Percentiles rank a stretch among this genome's conserved stretches.
Conservation (phyloP, 2,113 vertebrate species). For the western clawed frog (Xenopus tropicalis) region DNA sequence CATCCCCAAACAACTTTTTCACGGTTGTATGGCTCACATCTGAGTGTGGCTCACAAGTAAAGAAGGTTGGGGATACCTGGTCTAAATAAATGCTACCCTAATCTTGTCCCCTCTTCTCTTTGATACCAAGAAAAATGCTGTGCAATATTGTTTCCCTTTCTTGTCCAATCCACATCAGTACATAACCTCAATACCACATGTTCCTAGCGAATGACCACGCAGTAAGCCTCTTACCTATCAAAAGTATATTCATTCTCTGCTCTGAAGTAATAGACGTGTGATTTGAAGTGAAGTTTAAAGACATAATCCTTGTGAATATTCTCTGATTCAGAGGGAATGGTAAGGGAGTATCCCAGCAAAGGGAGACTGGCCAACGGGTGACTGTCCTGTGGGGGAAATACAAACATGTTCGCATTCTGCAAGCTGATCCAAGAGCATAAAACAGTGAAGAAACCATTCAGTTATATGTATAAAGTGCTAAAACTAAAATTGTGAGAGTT, state of each 20-base stretch:
- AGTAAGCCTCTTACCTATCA: constrained; percentile 72
- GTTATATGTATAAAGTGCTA: no score
- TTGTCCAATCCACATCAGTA: no score
- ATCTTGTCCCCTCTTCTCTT: no score
- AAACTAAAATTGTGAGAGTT: no score
- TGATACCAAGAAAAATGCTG: no score
- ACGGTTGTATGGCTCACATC: no score
- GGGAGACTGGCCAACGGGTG: constrained; percentile 96
- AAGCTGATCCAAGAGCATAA: not conserved
- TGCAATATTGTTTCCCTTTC: no score
- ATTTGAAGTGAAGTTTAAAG: constrained; percentile 98
- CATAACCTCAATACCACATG: no score
- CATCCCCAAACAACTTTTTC: no score
- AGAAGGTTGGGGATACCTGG: no score
- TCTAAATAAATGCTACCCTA: no score
- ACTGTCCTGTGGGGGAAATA: constrained; percentile 74
- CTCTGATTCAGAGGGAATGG: constrained; percentile 85
- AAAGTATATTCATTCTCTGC: constrained; percentile 95
- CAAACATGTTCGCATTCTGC: not conserved
- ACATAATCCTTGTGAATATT: constrained; percentile 98
- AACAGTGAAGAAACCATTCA: not conserved
- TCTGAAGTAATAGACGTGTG: constrained; percentile 97
- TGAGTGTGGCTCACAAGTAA: no score
- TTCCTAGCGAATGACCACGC: not conserved
- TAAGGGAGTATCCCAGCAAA: constrained; percentile 90